Base-by-base conservation (phyloP, 2,797 vertebrate genomes). In the Syndactyla subalaris region DNA sequence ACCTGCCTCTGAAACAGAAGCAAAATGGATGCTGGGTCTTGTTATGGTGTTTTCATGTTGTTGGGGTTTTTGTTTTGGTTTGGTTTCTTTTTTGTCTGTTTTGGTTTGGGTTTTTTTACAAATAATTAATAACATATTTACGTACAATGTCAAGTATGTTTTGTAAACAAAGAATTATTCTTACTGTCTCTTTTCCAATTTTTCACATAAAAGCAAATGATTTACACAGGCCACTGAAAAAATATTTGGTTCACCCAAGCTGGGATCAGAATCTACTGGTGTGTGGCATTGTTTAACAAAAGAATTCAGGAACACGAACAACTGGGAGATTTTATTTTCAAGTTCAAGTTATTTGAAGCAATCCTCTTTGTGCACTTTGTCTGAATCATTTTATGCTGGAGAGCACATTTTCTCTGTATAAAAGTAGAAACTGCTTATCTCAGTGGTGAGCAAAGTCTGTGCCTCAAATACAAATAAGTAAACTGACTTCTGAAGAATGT, bases 401-500 rank as follows among this genome's bases (percentile, higher is more conserved):
- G 45, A 93, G 63, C 32, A 11, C 73, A 39, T 79, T 92, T 93
- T 77, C 52, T 41, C 17, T n/a, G 9, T 54, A 41, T 72, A 77
- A 88, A 85, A 87, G 71, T 36, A 93, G 71, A 80, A 95, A 89
- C 8, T 62, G 45, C 49, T 92, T 94, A 75, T 83, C 72, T 92
- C 61, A 12, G 61, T 87, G 39, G 14, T 68, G 51, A 85, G 34
- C 27, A 55, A 89, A 87, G 7, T 85, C 68, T 88, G 38, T 92
- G 66, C 68, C 39, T 89, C 57, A 85, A 93, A 85, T 92, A 94
- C 62, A 75, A 88, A 92, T 88, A 38, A 92, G 68, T 83, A 65
- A 92, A 85, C 51, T 65, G 65, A 62, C 39, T 83, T 93, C 78
- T 87, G 71, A 93, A 79, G 72, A 71, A 92, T 74, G 34, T 9